Evolutionary conservation across 2,888 invertebrate genomes (phyloP).

Genomic region (Caenorhabditis sulstoni): DNA sequence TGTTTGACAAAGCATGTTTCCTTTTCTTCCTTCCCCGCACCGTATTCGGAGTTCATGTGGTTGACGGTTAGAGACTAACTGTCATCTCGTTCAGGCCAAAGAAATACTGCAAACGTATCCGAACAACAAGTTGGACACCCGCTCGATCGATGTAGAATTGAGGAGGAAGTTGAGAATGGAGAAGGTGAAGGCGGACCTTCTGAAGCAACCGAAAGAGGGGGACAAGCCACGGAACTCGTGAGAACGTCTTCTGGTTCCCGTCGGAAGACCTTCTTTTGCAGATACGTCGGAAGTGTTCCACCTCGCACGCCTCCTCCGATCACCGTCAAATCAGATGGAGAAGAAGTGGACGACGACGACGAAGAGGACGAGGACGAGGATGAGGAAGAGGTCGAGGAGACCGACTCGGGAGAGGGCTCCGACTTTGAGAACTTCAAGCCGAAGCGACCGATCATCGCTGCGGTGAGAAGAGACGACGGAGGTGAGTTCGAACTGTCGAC

Average conservation of each 20-base stretch:
- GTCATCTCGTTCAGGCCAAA: slow-evolving; percentile 41
- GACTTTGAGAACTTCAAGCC: slow-evolving; percentile 63
- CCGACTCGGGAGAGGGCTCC: slow-evolving; percentile 61
- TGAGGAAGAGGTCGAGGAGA: slow-evolving; percentile 53
- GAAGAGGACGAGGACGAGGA: slow-evolving; percentile 74
- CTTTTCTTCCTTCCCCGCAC: slow-evolving; percentile 10
- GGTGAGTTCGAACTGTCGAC: slow-evolving; percentile 43
- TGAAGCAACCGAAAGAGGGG: slow-evolving; percentile 59
- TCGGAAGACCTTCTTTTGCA: slow-evolving; percentile 17
- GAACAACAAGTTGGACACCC: slow-evolving; percentile 53
- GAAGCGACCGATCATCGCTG: slow-evolving; percentile 56
- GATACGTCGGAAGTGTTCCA: slow-evolving; percentile 72
- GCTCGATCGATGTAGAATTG: slow-evolving; percentile 48
- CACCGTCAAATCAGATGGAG: slow-evolving; percentile 64
- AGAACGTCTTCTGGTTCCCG: background rate
- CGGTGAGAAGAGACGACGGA: slow-evolving; percentile 65
- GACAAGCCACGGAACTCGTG: slow-evolving; percentile 54
- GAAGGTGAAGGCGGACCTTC: slow-evolving; percentile 56
- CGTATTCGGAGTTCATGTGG: background rate
- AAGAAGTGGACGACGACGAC: slow-evolving; percentile 73
- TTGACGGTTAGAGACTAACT: slow-evolving; percentile 13
- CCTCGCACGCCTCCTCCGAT: slow-evolving; percentile 73
- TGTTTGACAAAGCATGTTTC: slow-evolving; percentile 77
- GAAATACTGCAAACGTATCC: slow-evolving; percentile 59
- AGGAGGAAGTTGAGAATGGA: slow-evolving; percentile 56